A percentile compares a stretch with the other conserved stretches of the same genome.
phyloP scores from a whole-genome alignment of 2,888 invertebrate species.

The Orchestes rusci region DNA sequence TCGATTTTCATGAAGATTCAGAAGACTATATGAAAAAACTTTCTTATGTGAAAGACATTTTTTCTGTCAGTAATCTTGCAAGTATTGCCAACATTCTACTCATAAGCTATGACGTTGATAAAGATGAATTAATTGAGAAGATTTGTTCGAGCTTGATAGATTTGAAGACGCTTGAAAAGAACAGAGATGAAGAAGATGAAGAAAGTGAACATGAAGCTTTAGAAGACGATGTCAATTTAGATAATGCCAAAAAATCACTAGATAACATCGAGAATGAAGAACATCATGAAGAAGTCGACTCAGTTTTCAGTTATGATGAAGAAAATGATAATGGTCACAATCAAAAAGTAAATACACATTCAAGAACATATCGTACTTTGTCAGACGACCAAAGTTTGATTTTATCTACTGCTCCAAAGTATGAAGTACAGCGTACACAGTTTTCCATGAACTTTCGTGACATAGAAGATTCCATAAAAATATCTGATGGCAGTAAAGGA shows the following conservation, averaged over 20 bases:
- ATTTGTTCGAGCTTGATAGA: background rate
- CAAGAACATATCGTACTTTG: background rate
- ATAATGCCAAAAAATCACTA: no score
- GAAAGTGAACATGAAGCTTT: background rate
- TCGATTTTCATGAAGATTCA: no score
- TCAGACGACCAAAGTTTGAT: background rate
- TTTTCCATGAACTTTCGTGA: slow-evolving; percentile 27
- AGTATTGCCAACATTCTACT: slow-evolving; percentile 2
- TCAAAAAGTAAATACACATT: background rate
- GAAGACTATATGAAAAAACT: no score
- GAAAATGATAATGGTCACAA: no score
- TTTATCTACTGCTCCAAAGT: background rate
- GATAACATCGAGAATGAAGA: no score
- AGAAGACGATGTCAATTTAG: background rate
- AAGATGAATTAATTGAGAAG: background rate
- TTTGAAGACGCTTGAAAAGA: no score
- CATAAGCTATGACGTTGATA: background rate
- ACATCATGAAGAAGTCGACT: no score
- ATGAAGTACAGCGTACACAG: no score
- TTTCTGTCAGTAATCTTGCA: background rate
- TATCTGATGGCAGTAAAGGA: slow-evolving; percentile 28
- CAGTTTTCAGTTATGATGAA: no score
- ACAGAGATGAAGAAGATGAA: no score
- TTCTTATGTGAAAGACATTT: no score
- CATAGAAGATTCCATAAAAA: slow-evolving; percentile 28